Base-by-base conservation (phyloP, 1,140 invertebrate genomes). In the Trypoxylus dichotomus region DNA sequence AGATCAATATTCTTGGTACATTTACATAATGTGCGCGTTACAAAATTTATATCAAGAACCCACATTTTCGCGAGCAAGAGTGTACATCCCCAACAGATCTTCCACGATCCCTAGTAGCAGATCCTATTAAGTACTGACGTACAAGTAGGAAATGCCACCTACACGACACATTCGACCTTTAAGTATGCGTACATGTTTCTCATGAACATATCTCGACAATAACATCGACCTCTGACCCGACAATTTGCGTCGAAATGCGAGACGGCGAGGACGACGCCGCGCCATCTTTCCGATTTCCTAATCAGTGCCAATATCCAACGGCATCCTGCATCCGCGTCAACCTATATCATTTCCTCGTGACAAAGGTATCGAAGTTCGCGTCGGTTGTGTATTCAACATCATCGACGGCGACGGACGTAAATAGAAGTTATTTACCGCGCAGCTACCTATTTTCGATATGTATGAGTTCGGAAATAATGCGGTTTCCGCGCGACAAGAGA, bases 341-440 rank as follows among this genome's bases (percentile, higher is more conserved):
- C 60, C 60, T 68, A 68, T 24, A 68, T 68, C 60, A 68, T 68
- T 68, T 68, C 60, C 60, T 68, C 60, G 60, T 68, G 60, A 68
- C 60, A 68, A 68, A 68, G 60, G 60, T 68, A 68, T 29, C 47
- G 43, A n/a, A 47, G 43, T 3, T 15, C 43, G 13, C 13, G 7
- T 24, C 13, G n/a, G 60, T 24, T 13, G 19, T 24, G 60, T 29
- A 68, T 68, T 68, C 60, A 68, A 54, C 19, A n/a, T 54, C 47
- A 19, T 15, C 60, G 60, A 29, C 60, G 5, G 47, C 47, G 15
- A 11, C 15, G 15, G 47, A 58, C 47, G 21, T 68, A 68, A 68
- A 68, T 68, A 68, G 60, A 68, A 68, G 11, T 68, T 24, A 68
- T 68, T 68, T 68, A 68, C 19, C 60, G 32, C 24, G 24, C 60